Percentiles rank a stretch among this genome's conserved stretches.
These are phyloP conservation scores for Dysmachus trigonus DNA, from an alignment of 2,888 invertebrate species.

Conservation along the genomic window DNA sequence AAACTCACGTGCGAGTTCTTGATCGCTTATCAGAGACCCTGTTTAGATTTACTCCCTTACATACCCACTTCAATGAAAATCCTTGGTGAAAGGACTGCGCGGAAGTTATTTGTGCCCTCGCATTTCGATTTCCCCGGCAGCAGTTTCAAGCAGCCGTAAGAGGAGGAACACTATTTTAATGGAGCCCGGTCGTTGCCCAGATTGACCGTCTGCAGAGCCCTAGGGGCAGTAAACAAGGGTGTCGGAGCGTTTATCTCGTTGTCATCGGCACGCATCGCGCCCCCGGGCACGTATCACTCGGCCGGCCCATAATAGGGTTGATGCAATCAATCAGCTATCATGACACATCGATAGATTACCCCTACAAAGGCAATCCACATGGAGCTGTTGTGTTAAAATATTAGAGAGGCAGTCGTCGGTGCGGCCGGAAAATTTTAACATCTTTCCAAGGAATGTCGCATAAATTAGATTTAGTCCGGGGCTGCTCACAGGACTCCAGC, in stretches of 20 bases:
- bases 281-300: background rate
- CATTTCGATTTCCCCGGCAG: background rate
- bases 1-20: too few relatives aligned
- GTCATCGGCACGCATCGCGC: background rate
- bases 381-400: background rate
- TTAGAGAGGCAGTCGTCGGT: background rate
- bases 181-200: background rate
- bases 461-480: conserved; percentile 31
- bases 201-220: background rate
- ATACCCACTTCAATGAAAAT: background rate
- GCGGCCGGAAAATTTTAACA: conserved; percentile 15
- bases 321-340: conserved; percentile 4
- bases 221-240: background rate
- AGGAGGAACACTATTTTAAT: background rate
- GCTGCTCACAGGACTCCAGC: background rate
- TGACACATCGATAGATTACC: conserved; percentile 20
- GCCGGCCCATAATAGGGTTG: background rate
- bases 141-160: background rate
- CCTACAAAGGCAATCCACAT: conserved; percentile 5
- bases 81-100: background rate
- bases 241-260: background rate
- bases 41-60: background rate
- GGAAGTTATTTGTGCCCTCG: background rate
- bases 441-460: conserved; percentile 33
- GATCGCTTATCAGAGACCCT: too few relatives aligned